Conservation (phyloP, 1,140 invertebrate genomes). For the Lasioglossum baleicum region DNA sequence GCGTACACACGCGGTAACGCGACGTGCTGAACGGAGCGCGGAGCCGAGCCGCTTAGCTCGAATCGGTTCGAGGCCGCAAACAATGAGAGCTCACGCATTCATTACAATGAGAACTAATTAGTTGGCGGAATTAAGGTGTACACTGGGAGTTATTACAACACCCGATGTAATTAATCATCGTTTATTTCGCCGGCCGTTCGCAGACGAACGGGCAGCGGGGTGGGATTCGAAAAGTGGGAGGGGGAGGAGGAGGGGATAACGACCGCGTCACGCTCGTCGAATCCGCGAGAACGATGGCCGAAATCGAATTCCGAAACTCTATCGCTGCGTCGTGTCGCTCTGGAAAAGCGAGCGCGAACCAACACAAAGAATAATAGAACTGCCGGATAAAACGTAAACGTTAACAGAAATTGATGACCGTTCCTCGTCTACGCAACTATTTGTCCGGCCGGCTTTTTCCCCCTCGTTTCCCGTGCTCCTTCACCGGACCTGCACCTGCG, state of each 20-base stretch:
- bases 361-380: not conserved
- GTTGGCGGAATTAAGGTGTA: conserved; percentile 24
- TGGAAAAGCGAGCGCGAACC: not conserved
- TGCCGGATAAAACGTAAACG: conserved; percentile 22
- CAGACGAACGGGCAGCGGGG: not conserved
- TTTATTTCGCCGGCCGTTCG: not conserved
- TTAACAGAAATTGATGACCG: conserved; percentile 13
- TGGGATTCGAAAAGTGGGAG: not conserved
- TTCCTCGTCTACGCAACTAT: conserved; percentile 1
- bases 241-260: not conserved
- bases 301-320: conserved; percentile 21
- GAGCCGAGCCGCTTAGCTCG: not conserved
- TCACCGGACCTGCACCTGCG: not conserved
- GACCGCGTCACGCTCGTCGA: conserved; percentile 2
- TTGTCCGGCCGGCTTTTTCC: not conserved
- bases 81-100: conserved; percentile 15
- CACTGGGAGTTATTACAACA: conserved; percentile 14
- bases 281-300: not conserved
- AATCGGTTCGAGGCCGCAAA: conserved; percentile 19
- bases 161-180: conserved; percentile 39
- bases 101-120: conserved; percentile 32
- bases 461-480: too few species aligned
- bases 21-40: not conserved
- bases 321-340: not conserved
- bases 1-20: not conserved